phyloP scores from a whole-genome alignment of 2,113 vertebrate species.

The Jacana jacana region DNA sequence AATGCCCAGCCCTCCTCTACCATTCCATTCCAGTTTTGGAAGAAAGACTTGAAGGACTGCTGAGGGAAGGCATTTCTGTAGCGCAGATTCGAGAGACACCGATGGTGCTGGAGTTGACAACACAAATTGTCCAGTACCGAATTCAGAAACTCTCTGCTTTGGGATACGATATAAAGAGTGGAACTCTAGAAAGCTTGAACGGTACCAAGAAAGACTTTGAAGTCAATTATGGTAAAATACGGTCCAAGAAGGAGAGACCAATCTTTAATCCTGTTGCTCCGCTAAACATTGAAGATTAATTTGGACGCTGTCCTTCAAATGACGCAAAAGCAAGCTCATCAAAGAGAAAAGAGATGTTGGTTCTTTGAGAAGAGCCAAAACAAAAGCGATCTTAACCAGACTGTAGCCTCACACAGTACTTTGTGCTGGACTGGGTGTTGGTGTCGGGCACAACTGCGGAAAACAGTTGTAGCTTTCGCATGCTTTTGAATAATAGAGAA shows the following conservation, averaged over 20 bases:
- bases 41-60: constrained; percentile 80
- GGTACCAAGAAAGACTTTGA: constrained; percentile 97
- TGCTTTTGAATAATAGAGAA: background rate
- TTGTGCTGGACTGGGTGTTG: background rate
- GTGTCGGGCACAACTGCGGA: background rate
- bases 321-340: background rate
- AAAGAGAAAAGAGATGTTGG: background rate
- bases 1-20: constrained; percentile 88
- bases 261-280: constrained; percentile 93
- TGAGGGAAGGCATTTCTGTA: constrained; percentile 81
- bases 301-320: background rate
- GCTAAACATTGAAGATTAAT: constrained; percentile 75
- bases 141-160: constrained; percentile 79
- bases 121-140: constrained; percentile 86
- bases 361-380: background rate
- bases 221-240: constrained; percentile 79
- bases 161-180: constrained; percentile 78
- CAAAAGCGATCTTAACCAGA: background rate
- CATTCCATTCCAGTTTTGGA: constrained; percentile 80
- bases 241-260: constrained; percentile 82
- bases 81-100: constrained; percentile 83
- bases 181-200: constrained; percentile 79
- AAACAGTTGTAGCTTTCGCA: background rate
- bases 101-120: constrained; percentile 86
- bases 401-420: background rate